Base-by-base conservation (phyloP, 2,888 invertebrate species). In the Pasiphila rectangulata region DNA sequence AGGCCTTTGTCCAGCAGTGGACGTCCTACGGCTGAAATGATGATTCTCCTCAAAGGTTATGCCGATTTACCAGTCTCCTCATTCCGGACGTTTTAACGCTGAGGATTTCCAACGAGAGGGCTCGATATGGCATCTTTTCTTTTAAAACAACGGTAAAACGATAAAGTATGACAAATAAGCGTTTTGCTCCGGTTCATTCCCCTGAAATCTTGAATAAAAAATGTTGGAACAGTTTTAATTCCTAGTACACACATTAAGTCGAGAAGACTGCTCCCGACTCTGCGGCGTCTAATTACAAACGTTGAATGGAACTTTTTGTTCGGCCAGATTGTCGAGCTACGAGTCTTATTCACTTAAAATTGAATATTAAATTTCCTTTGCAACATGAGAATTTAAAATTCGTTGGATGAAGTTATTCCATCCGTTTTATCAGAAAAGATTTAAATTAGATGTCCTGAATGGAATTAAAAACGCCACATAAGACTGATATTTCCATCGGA, bases 231-330 rank as follows among this genome's bases (percentile, higher is more conserved):
- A 54, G 48, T 56, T 59, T 61, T 52, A 63, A 65, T 64, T 62
- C 57, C 42, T 59, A 66, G 61, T 57, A 56, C 64, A 69, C 60
- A 69, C 60, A 67, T 59, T 64, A 62, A 59, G 59, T 59, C 37
- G 46, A 49, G 44, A 57, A 59, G 58, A 49, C 64, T 57, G 51
- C 52, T 55, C 53, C 57, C 61, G 54, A 53, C 64, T 60, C 58
- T 63, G 74, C 65, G 70, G 74, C 70, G 71, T 81, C 75, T 83
- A 80, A 83, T 84, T 82, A 79, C 80, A 79, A 83, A 76, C 72
- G 76, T 70, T 75, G 75, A 75, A 78, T 67, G 63, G 51, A 72
- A 76, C 75, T 82, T 82, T 83, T 83, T 84, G 78, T 75, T 73
- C 69, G 54, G 61, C 64, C 71, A 72, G 75, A 79, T 83, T 83